These are phyloP conservation scores for Boloria selene DNA, from an alignment of 2,888 invertebrate species.

Conservation along the genomic window DNA sequence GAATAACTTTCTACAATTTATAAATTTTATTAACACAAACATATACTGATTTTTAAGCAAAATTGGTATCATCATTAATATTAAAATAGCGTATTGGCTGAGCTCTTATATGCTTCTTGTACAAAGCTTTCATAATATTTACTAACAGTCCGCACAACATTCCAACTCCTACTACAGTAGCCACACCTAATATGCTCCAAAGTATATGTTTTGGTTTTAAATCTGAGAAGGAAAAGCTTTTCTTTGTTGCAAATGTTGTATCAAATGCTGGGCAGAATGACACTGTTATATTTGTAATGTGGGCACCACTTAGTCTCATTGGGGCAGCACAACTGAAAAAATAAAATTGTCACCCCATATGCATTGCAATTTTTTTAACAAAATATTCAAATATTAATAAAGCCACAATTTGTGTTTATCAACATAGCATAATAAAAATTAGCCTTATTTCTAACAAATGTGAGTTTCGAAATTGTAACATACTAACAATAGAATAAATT, in stretches of 20 bases:
- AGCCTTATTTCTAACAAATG: too few relatives aligned
- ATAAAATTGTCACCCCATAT: neutral
- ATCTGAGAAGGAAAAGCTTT: slow-evolving; percentile 56
- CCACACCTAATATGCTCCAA: slow-evolving; percentile 74
- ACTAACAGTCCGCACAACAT: slow-evolving; percentile 68
- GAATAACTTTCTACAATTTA: slow-evolving; percentile 15
- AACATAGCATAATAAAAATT: too few relatives aligned
- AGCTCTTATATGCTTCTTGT: slow-evolving; percentile 60
- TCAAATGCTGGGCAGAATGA: slow-evolving; percentile 70
- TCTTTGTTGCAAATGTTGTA: slow-evolving; percentile 56
- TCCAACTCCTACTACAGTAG: slow-evolving; percentile 62
- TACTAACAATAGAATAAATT: neutral
- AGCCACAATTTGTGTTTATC: too few relatives aligned
- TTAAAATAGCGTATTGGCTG: slow-evolving; percentile 71
- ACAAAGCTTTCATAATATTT: slow-evolving; percentile 62
- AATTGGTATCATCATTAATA: slow-evolving; percentile 61
- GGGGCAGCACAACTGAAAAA: slow-evolving; percentile 64
- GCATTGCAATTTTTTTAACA: neutral
- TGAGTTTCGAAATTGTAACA: too few relatives aligned
- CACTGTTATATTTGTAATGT: slow-evolving; percentile 68
- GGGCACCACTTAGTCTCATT: slow-evolving; percentile 66
- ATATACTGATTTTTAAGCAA: slow-evolving; percentile 53
- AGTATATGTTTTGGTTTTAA: slow-evolving; percentile 71
- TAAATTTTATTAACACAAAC: slow-evolving; percentile 30
- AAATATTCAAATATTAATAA: neutral